Evolutionary conservation across 2,797 vertebrate species (phyloP).

Genomic region (Macroramphosus scolopax): DNA sequence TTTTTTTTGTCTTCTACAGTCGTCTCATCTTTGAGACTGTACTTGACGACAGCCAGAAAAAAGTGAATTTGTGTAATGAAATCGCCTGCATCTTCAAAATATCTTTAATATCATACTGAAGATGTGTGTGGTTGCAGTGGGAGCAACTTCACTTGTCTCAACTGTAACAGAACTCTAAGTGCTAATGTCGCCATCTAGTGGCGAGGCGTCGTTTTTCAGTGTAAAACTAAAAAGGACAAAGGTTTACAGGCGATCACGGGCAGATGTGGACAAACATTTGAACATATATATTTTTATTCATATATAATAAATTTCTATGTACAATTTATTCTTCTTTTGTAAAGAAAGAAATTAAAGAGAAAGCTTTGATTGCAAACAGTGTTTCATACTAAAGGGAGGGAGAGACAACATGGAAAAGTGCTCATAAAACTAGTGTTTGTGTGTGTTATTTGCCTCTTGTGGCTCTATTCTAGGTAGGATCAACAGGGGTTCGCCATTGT

Average conservation of each 20-base stretch:
- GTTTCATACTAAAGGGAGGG: slow-evolving; percentile 78
- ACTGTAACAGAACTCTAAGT: neutral
- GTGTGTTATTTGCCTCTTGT: slow-evolving; percentile 46
- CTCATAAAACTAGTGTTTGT: slow-evolving; percentile 63
- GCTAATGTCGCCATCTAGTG: slow-evolving; percentile 53
- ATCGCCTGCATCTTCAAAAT: no score
- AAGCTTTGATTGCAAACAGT: slow-evolving; percentile 81
- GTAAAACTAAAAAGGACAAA: no score
- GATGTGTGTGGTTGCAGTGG: no score
- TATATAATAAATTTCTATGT: slow-evolving; percentile 83
- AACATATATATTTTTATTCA: slow-evolving; percentile 82
- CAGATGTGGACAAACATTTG: slow-evolving; percentile 49
- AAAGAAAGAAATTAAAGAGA: slow-evolving; percentile 78
- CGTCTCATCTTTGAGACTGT: no score
- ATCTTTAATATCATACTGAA: no score
- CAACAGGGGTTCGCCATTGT: slow-evolving; percentile 38
- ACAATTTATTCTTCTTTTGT: slow-evolving; percentile 81
- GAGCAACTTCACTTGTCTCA: no score
- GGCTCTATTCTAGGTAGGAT: slow-evolving; percentile 22
- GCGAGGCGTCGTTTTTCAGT: no score
- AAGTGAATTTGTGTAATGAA: no score
- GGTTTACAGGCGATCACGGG: neutral
- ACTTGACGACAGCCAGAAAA: no score
- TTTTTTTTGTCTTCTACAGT: no score
- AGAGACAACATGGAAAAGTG: slow-evolving; percentile 76